A percentile compares a stretch with the other conserved stretches of the same genome.
Conservation (phyloP, 2,888 invertebrate species). For the Agrochola lota region DNA sequence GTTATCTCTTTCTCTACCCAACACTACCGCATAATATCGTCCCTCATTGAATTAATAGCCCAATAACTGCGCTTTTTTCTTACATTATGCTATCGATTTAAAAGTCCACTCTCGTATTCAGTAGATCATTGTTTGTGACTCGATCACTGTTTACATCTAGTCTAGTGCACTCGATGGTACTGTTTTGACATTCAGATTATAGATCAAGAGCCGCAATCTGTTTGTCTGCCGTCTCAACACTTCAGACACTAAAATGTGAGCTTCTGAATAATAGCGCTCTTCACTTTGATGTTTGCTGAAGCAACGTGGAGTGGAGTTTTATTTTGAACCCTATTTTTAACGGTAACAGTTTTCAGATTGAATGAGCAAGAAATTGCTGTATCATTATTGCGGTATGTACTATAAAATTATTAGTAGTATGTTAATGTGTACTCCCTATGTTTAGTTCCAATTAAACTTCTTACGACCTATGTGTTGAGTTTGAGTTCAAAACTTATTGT, state of each 20-base stretch:
- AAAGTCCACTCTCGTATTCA: constrained; percentile 30
- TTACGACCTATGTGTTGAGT: neutral
- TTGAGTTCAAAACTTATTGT: neutral
- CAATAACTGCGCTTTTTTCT: constrained; percentile 22
- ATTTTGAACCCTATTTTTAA: neutral
- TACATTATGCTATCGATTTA: constrained; percentile 6
- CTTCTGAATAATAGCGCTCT: constrained; percentile 5
- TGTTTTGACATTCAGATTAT: constrained; percentile 69
- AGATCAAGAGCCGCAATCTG: constrained; percentile 40
- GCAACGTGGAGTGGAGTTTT: neutral
- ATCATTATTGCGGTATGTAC: neutral
- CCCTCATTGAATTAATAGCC: constrained; percentile 8
- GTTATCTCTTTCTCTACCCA: neutral
- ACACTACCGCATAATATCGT: constrained; percentile 1
- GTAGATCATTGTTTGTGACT: constrained; percentile 30
- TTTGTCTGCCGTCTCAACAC: constrained; percentile 35
- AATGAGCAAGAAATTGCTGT: neutral
- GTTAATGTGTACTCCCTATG: neutral
- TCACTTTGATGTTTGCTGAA: neutral
- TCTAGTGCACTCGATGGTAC: constrained; percentile 56
- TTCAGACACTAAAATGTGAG: constrained; percentile 21
- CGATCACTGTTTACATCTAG: constrained; percentile 28
- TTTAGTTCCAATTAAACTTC: neutral
- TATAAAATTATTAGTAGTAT: neutral
- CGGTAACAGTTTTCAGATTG: neutral